Evolutionary conservation across 53 echinoderm and acorn worm genomes (phyloP), one percentile per base, ranked within the genome.

Genomic region (Stichopus horrens): DNA sequence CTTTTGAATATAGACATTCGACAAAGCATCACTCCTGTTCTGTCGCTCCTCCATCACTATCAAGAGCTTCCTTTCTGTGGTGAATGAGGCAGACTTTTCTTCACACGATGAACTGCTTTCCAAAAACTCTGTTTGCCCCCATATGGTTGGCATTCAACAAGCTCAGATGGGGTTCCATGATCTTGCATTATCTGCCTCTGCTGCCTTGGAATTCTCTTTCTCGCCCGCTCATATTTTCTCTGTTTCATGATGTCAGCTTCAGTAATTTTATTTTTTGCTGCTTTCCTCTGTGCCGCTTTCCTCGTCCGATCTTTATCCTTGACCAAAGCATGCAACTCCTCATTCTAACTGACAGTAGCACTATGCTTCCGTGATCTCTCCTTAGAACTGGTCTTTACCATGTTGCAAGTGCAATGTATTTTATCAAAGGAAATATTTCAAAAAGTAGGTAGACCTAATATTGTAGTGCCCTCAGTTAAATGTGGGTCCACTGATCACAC

Each of bases 121-220:
- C 75, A 10, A 5, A 19, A 23, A 19, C 75, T 75, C 7, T 52
- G 79, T 7, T 79, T 79, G 51, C 79, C 53, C 9, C 79, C 79
- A 79, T 13, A 79, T 53, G 79, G 79, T 79, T 51, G 8, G 51
- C n/a, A n/a, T 16, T 79, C 54, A 18, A 37, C 54, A 54, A 6
- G 51, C 79, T 37, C 79, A 10, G 79, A 37, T 51, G 79, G 79
- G 9, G 52, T n/a, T 53, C 51, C 10, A 6, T 9, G 4, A 8
- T 13, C 10, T 75, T 21, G 10, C 3, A 75, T 19, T 53, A 23
- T 73, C 21, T 84, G 85, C 74, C 87, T 86, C 74, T 86, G 87
- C 37, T n/a, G n/a, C n/a, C n/a, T n/a, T n/a, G n/a, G n/a, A 18
- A 9, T 21, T 52, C 74, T 86, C 86, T 86, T 86, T 53, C 87